Evolutionary conservation across 1,140 invertebrate genomes (phyloP).

Genomic region (Drosophila kikkawai): DNA sequence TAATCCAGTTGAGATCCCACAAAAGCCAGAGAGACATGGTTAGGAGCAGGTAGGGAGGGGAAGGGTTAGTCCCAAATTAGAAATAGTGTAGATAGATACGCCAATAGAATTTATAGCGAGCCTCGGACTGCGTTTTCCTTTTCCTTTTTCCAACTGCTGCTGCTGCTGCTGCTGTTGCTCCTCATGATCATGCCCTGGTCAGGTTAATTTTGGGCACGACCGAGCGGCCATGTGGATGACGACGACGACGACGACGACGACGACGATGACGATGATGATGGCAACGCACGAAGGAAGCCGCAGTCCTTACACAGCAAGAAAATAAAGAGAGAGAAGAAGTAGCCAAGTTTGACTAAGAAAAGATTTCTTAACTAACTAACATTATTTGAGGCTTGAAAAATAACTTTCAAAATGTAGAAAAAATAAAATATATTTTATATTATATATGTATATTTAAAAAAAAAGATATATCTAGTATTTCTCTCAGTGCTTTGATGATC

Average conservation of each 20-base stretch:
- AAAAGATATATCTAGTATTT: background rate
- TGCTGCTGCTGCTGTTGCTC: conserved; percentile 38
- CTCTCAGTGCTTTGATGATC: conserved; percentile 17
- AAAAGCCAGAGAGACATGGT: background rate
- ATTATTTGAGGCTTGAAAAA: too few relatives aligned
- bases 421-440: too few relatives aligned
- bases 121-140: conserved; percentile 64
- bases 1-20: conserved; percentile 32
- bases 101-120: conserved; percentile 81
- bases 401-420: too few relatives aligned
- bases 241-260: conserved; percentile 26
- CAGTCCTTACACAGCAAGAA: background rate
- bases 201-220: conserved; percentile 82
- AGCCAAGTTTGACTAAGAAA: too few relatives aligned
- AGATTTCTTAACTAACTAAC: too few relatives aligned
- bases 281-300: conserved; percentile 72
- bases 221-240: conserved; percentile 43
- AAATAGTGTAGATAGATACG: conserved; percentile 84
- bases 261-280: conserved; percentile 69
- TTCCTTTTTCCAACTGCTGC: conserved; percentile 19
- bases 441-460: background rate
- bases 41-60: background rate
- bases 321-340: background rate
- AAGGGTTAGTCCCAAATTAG: conserved; percentile 67
- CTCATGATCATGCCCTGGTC: conserved; percentile 74